Base-by-base conservation (phyloP, 2,113 vertebrate genomes). In the Oreotrochilus melanogaster region DNA sequence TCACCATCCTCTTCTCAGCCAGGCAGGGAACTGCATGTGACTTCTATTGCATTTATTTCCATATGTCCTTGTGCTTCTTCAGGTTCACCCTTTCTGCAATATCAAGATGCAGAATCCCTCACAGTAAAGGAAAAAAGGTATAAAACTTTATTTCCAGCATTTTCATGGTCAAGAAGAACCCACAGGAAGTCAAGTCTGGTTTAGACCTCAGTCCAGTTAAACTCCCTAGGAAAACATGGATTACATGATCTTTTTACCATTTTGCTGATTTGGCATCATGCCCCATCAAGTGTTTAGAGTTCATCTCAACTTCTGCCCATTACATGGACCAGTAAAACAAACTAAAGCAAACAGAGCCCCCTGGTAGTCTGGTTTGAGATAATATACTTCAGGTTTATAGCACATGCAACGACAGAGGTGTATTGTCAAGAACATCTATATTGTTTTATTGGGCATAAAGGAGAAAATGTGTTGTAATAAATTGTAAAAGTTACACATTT, bases 381-480 rank as follows among this genome's bases (percentile, higher is more conserved):
- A 65, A 72, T 5, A 25, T 7, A 14, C 42, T 8, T 57, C 28
- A 85, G 30, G 35, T 19, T 17, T 57, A 24, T 30, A 57, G 42
- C 37, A 78, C 73, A 33, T 3, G 30, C 9, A 17, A 5, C 22
- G 57, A 70, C 82, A 85, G 74, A 92, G 51, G 58, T 35, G 19
- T 7, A 66, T n/a, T 76, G 85, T 87, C 78, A 93, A 60, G 54
- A 95, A 88, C 47, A 58, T 58, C 58, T 23, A 28, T 35, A 37
- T 28, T 86, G 37, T 85, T 92, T 95, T 95, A 91, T 73, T 70
- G 62, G 87, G 83, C 60, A 91, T 82, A 79, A 79, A 92, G 50
- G 67, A 45, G 87, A 93, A 88, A 95, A 91, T 62, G 60, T n/a
- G 42, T 66, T 83, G 43, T 31, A 94, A 91, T 92, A 91, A 95